Evolutionary conservation across 23 tunicate genomes (phyloP).

Genomic region (Oikopleura dioica): DNA sequence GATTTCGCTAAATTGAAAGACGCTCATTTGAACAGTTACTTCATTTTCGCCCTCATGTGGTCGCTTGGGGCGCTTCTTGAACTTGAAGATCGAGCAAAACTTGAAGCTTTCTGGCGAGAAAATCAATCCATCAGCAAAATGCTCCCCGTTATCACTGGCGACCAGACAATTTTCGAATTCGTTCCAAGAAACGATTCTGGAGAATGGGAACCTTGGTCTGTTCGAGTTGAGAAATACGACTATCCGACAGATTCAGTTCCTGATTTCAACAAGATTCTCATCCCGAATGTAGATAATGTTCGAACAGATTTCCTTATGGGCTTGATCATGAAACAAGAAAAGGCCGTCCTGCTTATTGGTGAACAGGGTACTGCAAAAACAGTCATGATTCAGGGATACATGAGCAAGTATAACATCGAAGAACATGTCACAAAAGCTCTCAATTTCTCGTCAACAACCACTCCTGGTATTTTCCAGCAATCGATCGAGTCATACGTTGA

Average conservation of each 20-base stretch:
- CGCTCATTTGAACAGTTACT: slow-evolving; percentile 33
- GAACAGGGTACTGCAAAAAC: slow-evolving; percentile 99
- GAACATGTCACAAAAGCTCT: slow-evolving; percentile 73
- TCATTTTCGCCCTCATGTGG: slow-evolving; percentile 97
- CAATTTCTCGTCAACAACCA: slow-evolving; percentile 90
- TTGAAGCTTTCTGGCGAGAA: slow-evolving; percentile 46
- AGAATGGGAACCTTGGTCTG: slow-evolving; percentile 80
- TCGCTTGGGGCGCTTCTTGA: slow-evolving; percentile 75
- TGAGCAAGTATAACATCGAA: slow-evolving; percentile 66
- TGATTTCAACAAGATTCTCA: slow-evolving; percentile 66
- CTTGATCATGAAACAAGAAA: slow-evolving; percentile 87
- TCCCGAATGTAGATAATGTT: slow-evolving; percentile 94
- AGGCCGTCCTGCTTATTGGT: slow-evolving; percentile 85
- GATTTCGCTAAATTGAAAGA: slow-evolving; percentile 27
- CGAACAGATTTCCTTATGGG: slow-evolving; percentile 70
- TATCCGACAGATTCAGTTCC: slow-evolving; percentile 87
- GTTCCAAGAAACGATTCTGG: slow-evolving; percentile 60
- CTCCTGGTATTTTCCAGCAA: slow-evolving; percentile 95
- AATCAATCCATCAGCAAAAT: slow-evolving; percentile 23
- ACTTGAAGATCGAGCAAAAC: slow-evolving; percentile 79
- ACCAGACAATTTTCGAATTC: slow-evolving; percentile 90
- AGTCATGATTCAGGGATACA: slow-evolving; percentile 95
- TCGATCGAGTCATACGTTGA: slow-evolving; percentile 91
- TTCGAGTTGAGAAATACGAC: slow-evolving; percentile 51
- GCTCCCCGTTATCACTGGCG: slow-evolving; percentile 42